Evolutionary conservation across 2,113 vertebrate genomes (phyloP), one percentile per base, ranked within the genome.

Genomic region (Chamaetylas fuelleborni): DNA sequence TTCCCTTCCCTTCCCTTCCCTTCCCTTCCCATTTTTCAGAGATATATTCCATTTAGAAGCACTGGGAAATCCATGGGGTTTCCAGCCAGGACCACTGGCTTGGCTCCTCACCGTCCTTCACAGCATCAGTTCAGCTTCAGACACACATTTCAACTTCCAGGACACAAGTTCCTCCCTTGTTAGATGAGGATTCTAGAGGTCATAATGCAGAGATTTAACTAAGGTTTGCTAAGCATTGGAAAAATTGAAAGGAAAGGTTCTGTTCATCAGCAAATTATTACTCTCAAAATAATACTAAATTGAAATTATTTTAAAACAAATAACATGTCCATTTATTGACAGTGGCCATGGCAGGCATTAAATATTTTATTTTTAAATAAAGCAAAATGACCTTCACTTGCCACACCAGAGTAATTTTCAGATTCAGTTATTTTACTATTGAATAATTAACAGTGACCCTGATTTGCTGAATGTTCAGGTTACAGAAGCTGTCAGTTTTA

Each of bases 371-470:
- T 81, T 86, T 86, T 31, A 84, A 79, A 74, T 85, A 25, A 90
- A 90, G 71, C 45, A 22, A 48, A 67, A 36, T 34, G 84, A 82
- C 90, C 93, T 96, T 82, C 92, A 31, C 72, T 80, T 69, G 54
- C 62, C 58, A 58, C 53, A 43, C 73, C 43, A 53, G 47, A 82
- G 7, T 72, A 72, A 57, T 91, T 91, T 95, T 81, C 78, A 82
- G 45, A 86, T 53, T 72, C 53, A 90, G 66, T 94, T 91, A 62
- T 81, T 92, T 86, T 80, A 31, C 73, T 84, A 1, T 6, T 95
- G 86, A 91, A 92, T 93, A 95, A 95, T 93, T 93, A 93, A 95
- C 33, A 33, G 65, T 51, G 89, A 40, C 89, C 83, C 56, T 93
- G 86, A 83, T 91, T 89, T 71, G 56, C 40, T 56, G 86, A 81